phyloP scores from a whole-genome alignment of 2,113 vertebrate genomes.

The Petaurus breviceps region DNA sequence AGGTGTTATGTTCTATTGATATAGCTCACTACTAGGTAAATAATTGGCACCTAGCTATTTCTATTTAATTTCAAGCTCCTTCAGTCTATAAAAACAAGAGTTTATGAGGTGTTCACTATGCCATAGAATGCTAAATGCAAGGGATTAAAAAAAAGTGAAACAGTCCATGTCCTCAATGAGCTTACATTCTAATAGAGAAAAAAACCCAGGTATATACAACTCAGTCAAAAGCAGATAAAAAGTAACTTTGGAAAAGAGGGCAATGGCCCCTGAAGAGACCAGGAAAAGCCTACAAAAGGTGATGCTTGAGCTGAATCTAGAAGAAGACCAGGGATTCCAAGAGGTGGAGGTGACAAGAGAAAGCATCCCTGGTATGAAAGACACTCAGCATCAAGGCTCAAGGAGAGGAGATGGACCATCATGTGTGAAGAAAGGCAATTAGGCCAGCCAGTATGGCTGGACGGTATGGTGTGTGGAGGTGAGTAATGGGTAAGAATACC shows the following conservation, averaged over 20 bases:
- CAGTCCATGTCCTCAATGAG: not conserved
- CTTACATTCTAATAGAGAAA: not conserved
- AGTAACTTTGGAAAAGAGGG: too few relatives aligned
- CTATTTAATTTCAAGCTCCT: not conserved
- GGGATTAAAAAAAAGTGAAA: not conserved
- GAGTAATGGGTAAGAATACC: not conserved
- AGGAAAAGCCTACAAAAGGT: too few relatives aligned
- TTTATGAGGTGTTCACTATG: not conserved
- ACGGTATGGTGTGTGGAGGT: not conserved
- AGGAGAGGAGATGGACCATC: not conserved
- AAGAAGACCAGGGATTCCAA: too few relatives aligned
- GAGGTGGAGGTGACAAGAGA: too few relatives aligned
- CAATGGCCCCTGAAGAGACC: too few relatives aligned
- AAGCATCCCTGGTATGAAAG: too few relatives aligned
- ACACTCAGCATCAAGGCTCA: not conserved
- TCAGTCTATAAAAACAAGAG: not conserved
- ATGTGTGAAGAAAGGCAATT: not conserved
- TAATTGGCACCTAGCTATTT: not conserved
- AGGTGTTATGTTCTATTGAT: not conserved
- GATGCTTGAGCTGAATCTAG: too few relatives aligned
- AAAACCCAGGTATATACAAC: too few relatives aligned
- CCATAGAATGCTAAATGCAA: not conserved
- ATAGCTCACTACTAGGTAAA: too few relatives aligned
- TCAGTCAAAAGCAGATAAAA: too few relatives aligned
- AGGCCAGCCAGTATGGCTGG: not conserved